A percentile compares a stretch with the other conserved stretches of the same genome.
Evolutionary conservation across 2,888 invertebrate genomes (phyloP).

Genomic region (Drosophila eohydei): DNA sequence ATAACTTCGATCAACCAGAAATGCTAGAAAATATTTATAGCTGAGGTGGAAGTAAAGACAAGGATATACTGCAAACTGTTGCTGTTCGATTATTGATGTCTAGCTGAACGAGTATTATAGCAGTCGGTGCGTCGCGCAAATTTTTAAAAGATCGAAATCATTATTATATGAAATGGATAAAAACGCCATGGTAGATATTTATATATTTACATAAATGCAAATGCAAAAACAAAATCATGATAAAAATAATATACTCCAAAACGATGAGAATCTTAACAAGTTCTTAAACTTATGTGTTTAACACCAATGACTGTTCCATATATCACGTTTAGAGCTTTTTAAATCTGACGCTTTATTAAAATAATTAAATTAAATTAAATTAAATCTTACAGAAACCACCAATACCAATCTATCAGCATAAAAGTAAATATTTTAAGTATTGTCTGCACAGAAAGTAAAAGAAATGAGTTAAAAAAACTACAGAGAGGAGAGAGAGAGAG

Average conservation of each 20-base stretch:
- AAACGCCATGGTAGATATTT: background rate
- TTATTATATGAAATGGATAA: background rate
- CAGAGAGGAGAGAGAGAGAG: too few species aligned
- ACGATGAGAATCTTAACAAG: background rate
- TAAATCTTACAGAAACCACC: background rate
- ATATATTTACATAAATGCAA: conserved; percentile 1
- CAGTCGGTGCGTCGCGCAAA: background rate
- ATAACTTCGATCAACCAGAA: background rate
- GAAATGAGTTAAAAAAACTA: background rate
- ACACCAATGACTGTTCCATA: conserved; percentile 5
- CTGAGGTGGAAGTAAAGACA: background rate
- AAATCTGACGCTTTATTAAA: background rate
- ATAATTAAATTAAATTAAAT: too few species aligned
- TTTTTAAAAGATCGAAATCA: background rate
- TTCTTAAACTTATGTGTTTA: conserved; percentile 5
- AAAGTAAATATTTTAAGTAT: background rate
- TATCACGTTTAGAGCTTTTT: conserved; percentile 6
- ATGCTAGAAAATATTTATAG: background rate
- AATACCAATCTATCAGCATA: background rate
- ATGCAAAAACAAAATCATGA: background rate
- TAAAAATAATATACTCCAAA: background rate
- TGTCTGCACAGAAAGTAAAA: background rate
- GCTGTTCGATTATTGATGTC: background rate
- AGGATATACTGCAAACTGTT: background rate
- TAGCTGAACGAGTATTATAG: background rate